Base-by-base conservation (phyloP, 2,888 invertebrate species). In the Sceliomorpha sp. region DNA sequence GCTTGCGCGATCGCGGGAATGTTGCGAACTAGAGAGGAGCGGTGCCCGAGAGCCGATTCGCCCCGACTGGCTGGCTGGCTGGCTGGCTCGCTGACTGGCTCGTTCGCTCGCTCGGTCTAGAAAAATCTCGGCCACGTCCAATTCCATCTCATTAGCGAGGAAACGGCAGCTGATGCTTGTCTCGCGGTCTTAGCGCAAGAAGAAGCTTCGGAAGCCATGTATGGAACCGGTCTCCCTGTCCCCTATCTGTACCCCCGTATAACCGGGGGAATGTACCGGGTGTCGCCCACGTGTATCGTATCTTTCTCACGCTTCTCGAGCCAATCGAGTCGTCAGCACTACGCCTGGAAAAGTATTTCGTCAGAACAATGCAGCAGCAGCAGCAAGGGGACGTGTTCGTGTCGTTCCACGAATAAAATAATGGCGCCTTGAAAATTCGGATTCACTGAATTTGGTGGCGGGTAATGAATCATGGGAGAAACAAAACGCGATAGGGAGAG, bases 61-160 rank as follows among this genome's bases (percentile, higher is more conserved):
- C 64, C 66, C 45, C 51, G 42, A 37, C 62, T n/a, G 13, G 13
- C 17, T 15, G 20, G 20, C 2, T 20, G 20, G 32, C 59, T 47
- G 58, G 56, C 72, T 70, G 73, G 75, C 75, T 76, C 78, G 32
- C 59, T 47, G 58, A 55, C 72, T 70, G 73, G 75, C 75, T 76
- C 78, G n/a, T n/a, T 75, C 63, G 63, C 51, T 60, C 62, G 51
- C 56, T 62, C 78, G 82, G 82, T 86, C 83, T 87, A 88, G 88
- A 88, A 88, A 88, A 88, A 88, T 88, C 88, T 85, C 83, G 86
- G 83, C 86, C 87, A 83, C 86, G 87, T 88, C 86, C 88, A 88
- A 88, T 88, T 88, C 86, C 86, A 88, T 88, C 88, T 88, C 88
- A 88, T 88, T 88, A 88, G 88, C 82, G 85, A 79, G 82, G 80